Conservation (phyloP, 1,140 invertebrate species). For the Drosophila ironensis region DNA sequence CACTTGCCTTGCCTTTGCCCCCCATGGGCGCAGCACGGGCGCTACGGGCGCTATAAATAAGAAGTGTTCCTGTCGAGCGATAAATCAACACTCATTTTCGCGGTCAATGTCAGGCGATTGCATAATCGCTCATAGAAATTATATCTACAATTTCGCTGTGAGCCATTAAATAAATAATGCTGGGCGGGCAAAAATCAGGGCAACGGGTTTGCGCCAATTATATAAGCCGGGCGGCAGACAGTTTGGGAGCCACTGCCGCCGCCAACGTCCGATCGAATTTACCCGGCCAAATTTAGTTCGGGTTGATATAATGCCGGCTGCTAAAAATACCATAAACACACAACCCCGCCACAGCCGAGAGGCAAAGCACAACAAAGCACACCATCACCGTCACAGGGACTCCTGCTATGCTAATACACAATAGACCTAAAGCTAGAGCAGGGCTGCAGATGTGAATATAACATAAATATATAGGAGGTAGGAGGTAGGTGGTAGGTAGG, state of each 20-base stretch:
- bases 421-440: no score
- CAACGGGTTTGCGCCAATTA: slow-evolving; percentile 27
- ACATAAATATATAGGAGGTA: no score
- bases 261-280: slow-evolving; percentile 30
- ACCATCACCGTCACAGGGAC: slow-evolving; percentile 3
- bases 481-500: slow-evolving; percentile 4
- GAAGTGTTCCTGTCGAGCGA: slow-evolving; percentile 8
- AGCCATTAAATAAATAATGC: background rate
- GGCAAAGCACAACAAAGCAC: slow-evolving; percentile 52
- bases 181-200: slow-evolving; percentile 24
- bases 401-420: no score
- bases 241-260: slow-evolving; percentile 44
- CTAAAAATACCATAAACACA: slow-evolving; percentile 55
- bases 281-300: slow-evolving; percentile 64
- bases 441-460: slow-evolving; percentile 9
- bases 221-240: slow-evolving; percentile 37
- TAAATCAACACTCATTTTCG: slow-evolving; percentile 25
- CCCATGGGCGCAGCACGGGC: background rate
- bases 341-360: slow-evolving; percentile 44
- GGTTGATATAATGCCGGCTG: slow-evolving; percentile 71
- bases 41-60: slow-evolving; percentile 15
- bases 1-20: slow-evolving; percentile 47
- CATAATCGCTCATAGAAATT: slow-evolving; percentile 48
- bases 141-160: slow-evolving; percentile 10
- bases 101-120: slow-evolving; percentile 67